Evolutionary conservation across 2,888 invertebrate genomes (phyloP), one percentile per base, ranked within the genome.

Genomic region (Camptogramma bilineatum): DNA sequence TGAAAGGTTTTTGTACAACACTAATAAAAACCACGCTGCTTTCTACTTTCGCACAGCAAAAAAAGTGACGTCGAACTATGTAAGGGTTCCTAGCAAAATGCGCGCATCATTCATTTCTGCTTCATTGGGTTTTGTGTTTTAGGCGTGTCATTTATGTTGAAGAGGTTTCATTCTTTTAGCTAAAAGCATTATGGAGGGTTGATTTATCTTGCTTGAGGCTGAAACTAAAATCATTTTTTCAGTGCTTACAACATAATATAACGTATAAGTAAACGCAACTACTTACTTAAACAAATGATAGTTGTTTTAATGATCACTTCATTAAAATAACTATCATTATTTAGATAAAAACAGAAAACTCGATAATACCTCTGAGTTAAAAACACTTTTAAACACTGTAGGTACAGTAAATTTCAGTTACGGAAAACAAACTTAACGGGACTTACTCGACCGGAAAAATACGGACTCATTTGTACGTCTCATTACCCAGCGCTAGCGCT

Each of bases 91-190:
- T 61, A 72, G 74, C 72, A 77, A 75, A 82, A 81, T 76, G 73
- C 62, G 71, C 75, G 73, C 79, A 79, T 82, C 77, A 81, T 75
- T 82, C 80, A 79, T 70, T 80, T 81, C 74, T 73, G 71, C 75
- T 76, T 79, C 78, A 81, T 79, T 80, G 76, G 64, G 71, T 74
- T 79, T 81, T 77, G 76, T 78, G 75, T 80, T 81, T 75, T 76
- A 78, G 79, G 74, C 74, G 75, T 76, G 73, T 78, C 74, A 72
- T 76, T 81, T 77, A 73, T 74, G 70, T 73, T 74, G 73, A 69
- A 75, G 73, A 73, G 72, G 71, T 73, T 72, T 75, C 64, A 21
- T 28, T 67, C 61, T 16, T 67, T 64, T 16, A 57, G 52, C 57
- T 54, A 51, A 57, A 48, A 64, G 51, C 34, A 61, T 63, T 53